Base-by-base conservation (phyloP, 2,888 invertebrate genomes). In the Leistus spinibarbis region DNA sequence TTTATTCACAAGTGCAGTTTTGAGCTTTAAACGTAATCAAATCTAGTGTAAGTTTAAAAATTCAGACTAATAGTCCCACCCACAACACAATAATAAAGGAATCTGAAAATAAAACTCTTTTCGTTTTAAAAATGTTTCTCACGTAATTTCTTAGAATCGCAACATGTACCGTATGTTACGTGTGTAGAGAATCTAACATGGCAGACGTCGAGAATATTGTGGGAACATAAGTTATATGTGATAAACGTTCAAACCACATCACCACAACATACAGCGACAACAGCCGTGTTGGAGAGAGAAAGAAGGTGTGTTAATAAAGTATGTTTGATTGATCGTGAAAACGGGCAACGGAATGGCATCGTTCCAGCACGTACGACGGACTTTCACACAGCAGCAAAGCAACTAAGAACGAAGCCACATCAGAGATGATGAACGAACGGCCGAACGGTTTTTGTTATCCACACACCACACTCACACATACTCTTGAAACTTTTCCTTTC, bases 401-500 rank as follows among this genome's bases (percentile, higher is more conserved):
- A 40, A 40, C 40, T 13, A 13, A 40, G 40, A 40, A 40, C 40
- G 10, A 40, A 40, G 40, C 40, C 40, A 40, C 60, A 17, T 60
- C 40, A 60, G 2, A 17, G 19, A 19, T 60, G 60, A 60, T 19
- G 60, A 60, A 60, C 22, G 60, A 19, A 19, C 19, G 13, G 20
- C 3, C 22, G 22, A 57, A 20, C 16, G 20, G 17, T 17, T 40
- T 40, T 60, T 22, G 60, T 60, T 60, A 10, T 17, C 19, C 60
- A 22, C n/a, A n/a, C n/a, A n/a, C n/a, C n/a, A n/a, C n/a, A n/a
- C n/a, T n/a, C n/a, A n/a, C n/a, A n/a, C n/a, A n/a, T n/a, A n/a
- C 60, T 60, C 60, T 17, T 60, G 22, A 60, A 60, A 60, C 60
- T 60, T 60, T 60, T 60, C 60, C 60, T 60, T 60, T 60, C 60